Evolutionary conservation across 2,797 vertebrate genomes (phyloP), one percentile per base, ranked within the genome.

Genomic region (Urosaurus nigricauda): DNA sequence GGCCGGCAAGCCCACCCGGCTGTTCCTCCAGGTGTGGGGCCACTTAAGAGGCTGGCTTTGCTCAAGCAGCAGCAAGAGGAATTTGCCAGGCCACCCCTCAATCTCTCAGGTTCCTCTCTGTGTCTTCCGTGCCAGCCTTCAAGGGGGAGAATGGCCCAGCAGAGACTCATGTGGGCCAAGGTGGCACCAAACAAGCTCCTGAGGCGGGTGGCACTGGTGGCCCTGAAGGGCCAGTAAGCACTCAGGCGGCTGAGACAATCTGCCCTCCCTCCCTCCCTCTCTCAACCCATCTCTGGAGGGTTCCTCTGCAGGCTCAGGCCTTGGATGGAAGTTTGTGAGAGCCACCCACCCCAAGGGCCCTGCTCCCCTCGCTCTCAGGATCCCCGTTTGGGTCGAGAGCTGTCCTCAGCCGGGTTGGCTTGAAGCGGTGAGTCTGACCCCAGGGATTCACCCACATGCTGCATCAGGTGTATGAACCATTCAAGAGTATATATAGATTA

Each of bases 401-500:
- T n/a, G 24, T 13, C 11, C 1, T 9, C 4, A 12, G 75, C 1
- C 60, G 13, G 13, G 6, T 6, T 11, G 21, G 29, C 63, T 83
- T 14, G 2, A 11, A n/a, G 43, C 16, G 1, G 29, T 5, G 26
- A 12, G 21, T 24, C 37, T 40, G 26, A 58, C 24, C 51, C 70
- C 70, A 35, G 24, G 17, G 26, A 37, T 16, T 26, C 4, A 2
- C 14, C 37, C 47, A 16, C 5, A 4, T 4, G 47, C 17, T 60
- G 26, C 19, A n/a, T 5, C 65, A 51, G 63, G 32, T 14, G 14
- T 26, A 35, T 68, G 60, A 35, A 21, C 21, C 17, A 29, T 43
- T n/a, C 47, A 92, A 94, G 89, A 88, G 93, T 91, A 95, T 87
- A 95, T 94, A 94, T 95, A 94, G 88, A 94, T n/a, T n/a, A n/a